Conservation (phyloP, 2,113 vertebrate species). For the Malurus alboscapulatus region DNA sequence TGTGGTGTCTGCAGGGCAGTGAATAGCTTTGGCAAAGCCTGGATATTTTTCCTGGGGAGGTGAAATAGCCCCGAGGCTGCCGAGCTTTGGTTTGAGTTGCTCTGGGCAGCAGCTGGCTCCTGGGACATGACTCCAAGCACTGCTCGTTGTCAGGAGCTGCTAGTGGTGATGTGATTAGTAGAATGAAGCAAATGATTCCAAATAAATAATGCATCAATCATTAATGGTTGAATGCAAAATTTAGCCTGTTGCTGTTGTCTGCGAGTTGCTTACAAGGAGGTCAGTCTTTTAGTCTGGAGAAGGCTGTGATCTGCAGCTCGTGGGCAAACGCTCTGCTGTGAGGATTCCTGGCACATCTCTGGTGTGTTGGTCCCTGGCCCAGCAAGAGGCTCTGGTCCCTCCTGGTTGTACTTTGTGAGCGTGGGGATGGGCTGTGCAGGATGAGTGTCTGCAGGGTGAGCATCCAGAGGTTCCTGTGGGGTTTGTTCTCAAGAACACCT, state of each 20-base stretch:
- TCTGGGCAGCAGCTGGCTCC: background rate
- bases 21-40: background rate
- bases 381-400: background rate
- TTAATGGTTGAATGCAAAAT: background rate
- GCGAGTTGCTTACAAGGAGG: background rate
- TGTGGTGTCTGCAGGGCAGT: background rate
- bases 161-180: background rate
- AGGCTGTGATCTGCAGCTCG: background rate
- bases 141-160: background rate
- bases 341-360: background rate
- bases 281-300: background rate
- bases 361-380: background rate
- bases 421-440: background rate
- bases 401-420: background rate
- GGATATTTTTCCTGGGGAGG: background rate
- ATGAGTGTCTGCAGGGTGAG: background rate
- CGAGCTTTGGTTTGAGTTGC: fast-evolving
- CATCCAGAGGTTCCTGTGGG: background rate
- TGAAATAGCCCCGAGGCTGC: fast-evolving
- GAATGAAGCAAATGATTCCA: background rate
- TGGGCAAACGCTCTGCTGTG: fast-evolving
- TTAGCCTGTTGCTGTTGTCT: background rate
- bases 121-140: background rate
- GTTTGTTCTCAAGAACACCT: background rate
- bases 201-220: slow-evolving; percentile 31